Evolutionary conservation across 2,797 vertebrate genomes (phyloP), one percentile per base, ranked within the genome.

Genomic region (Heteromormyrus szaboi): DNA sequence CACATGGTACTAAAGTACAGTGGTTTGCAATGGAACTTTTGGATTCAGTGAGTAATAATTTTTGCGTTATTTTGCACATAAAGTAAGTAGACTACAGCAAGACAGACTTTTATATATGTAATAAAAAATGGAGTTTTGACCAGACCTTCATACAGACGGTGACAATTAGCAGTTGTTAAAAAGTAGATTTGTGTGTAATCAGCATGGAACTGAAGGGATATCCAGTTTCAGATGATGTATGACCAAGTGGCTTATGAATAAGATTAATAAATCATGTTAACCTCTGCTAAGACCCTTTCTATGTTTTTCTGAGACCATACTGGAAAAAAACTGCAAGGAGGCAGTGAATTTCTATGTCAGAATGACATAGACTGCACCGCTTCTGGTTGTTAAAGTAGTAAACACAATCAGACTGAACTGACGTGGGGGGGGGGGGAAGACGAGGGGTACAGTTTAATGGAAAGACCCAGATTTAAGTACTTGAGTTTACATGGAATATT

Each of bases 121-220:
- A 84, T 84, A 46, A 84, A 50, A 84, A 84, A 44, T 83, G 79
- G 7, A 25, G 41, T 84, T 84, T 50, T 84, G 81, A 48, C 81
- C 81, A 84, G 81, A n/a, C 46, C 22, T 14, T 46, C 46, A 14
- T 46, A 41, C 41, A 44, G 44, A 25, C 81, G 19, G 46, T 84
- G 97, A 96, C 96, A 96, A 97, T 97, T 97, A 97, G 95, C 95
- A 94, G 94, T 91, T 95, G 94, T 95, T 95, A 95, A 94, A 93
- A 93, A 92, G 93, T 87, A 90, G 91, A 65, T 65, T 92, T 91
- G 81, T 50, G 81, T 93, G 90, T 92, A 90, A 88, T 91, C 90
- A 92, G 91, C 88, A 88, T 89, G 92, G 22, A 65, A 92, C 91
- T 92, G 81, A 84, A 50, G 46, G 46, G 3, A 48, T 50, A 84